phyloP scores from a whole-genome alignment of 2,113 vertebrate genomes.

The Ceuthmochares aereus region DNA sequence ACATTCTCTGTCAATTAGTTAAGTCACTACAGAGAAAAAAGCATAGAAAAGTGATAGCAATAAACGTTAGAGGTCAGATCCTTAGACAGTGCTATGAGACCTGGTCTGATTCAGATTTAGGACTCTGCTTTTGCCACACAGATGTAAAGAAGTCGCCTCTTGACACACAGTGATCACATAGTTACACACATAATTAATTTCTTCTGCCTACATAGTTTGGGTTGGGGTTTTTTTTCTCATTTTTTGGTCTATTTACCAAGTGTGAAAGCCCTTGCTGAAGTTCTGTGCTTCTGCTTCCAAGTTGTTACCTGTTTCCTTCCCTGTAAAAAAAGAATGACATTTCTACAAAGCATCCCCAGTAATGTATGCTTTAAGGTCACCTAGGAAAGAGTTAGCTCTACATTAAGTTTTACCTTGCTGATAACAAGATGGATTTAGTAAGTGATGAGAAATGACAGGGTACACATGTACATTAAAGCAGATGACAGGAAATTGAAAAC shows the following conservation, averaged over 20 bases:
- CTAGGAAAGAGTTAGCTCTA: constrained; percentile 60
- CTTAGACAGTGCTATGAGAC: background rate
- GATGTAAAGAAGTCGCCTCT: background rate
- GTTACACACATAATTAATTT: background rate
- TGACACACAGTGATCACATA: background rate
- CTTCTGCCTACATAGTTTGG: background rate
- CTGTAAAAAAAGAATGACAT: constrained; percentile 35
- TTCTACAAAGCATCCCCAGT: background rate
- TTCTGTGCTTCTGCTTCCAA: background rate
- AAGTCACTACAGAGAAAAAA: background rate
- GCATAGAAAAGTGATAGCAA: background rate
- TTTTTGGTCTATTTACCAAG: background rate
- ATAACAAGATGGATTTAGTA: constrained; percentile 73
- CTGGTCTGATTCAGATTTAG: background rate
- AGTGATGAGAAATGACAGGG: constrained; percentile 61
- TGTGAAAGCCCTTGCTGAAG: background rate
- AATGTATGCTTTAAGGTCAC: constrained; percentile 55
- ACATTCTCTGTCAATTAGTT: background rate
- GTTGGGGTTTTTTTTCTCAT: no score
- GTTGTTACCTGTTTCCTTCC: constrained; percentile 24
- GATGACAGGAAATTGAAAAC: constrained; percentile 73
- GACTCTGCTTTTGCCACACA: background rate
- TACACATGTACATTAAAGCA: constrained; percentile 66
- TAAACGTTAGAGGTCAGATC: background rate
- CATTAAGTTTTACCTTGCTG: constrained; percentile 67